Evolutionary conservation across 2,888 invertebrate genomes (phyloP).

Genomic region (Ennomos fuscantarius): DNA sequence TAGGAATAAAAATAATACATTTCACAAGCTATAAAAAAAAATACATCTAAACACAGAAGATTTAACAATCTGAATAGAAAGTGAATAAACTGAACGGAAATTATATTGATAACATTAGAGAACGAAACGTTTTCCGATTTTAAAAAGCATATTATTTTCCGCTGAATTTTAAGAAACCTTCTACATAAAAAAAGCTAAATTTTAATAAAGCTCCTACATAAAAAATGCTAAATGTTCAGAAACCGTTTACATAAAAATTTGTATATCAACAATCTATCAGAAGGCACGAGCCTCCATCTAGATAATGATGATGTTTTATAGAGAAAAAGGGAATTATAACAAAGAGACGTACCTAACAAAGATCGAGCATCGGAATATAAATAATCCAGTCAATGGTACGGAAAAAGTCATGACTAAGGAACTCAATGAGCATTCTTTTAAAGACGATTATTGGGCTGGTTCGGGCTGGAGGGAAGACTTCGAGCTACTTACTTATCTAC

Average conservation of each 20-base stretch:
- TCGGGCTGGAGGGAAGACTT: no score
- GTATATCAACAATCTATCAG: slow-evolving; percentile 19
- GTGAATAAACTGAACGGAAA: no score
- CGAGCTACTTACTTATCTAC: no score
- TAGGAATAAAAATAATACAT: no score
- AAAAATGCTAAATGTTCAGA: slow-evolving; percentile 14
- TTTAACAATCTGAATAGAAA: no score
- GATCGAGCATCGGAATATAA: slow-evolving; percentile 35
- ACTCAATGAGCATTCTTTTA: slow-evolving; percentile 30
- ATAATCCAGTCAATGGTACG: slow-evolving; percentile 36
- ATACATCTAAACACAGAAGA: no score
- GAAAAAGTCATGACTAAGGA: slow-evolving; percentile 36
- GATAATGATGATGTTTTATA: slow-evolving; percentile 35
- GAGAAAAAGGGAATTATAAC: slow-evolving; percentile 32
- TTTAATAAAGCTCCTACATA: neutral
- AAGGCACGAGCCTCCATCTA: slow-evolving; percentile 17
- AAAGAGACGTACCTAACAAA: slow-evolving; percentile 33
- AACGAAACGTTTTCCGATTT: no score
- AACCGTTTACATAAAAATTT: slow-evolving; percentile 20
- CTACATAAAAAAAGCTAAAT: slow-evolving; percentile 15
- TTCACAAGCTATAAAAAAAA: no score
- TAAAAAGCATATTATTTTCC: no score
- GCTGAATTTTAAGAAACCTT: neutral
- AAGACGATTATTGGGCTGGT: slow-evolving; percentile 23
- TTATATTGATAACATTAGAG: no score